A percentile compares a stretch with the other conserved stretches of the same genome.
phyloP scores from a whole-genome alignment of 2,888 invertebrate genomes.

The Xanthostigma xanthostigma region DNA sequence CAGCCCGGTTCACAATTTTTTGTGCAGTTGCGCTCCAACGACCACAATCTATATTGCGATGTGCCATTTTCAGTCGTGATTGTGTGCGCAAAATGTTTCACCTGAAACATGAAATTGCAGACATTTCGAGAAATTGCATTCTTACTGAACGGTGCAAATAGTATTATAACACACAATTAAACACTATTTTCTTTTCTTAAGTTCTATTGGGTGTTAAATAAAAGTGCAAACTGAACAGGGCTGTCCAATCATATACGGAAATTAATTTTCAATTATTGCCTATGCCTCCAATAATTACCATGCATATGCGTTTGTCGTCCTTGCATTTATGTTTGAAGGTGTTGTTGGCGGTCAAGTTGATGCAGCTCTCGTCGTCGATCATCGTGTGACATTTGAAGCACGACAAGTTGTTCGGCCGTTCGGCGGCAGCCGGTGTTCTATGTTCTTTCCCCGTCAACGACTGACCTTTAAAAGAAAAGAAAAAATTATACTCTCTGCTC shows the following conservation, averaged over 20 bases:
- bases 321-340: constrained; percentile 56
- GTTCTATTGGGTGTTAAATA: no score
- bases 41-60: constrained; percentile 67
- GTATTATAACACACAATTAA: not conserved
- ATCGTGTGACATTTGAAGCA: constrained; percentile 72
- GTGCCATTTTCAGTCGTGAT: constrained; percentile 67
- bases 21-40: constrained; percentile 67
- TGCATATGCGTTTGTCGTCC: constrained; percentile 62
- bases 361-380: constrained; percentile 55
- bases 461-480: not conserved
- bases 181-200: no score
- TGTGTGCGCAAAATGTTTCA: constrained; percentile 70
- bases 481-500: not conserved
- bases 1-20: constrained; percentile 76
- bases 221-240: no score
- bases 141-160: no score
- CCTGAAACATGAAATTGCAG: constrained; percentile 32
- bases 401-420: constrained; percentile 63
- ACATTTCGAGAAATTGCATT: no score
- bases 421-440: constrained; percentile 64
- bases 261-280: no score
- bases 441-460: constrained; percentile 27
- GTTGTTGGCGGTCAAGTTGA: constrained; percentile 45
- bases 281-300: no score
- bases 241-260: no score